phyloP scores from a whole-genome alignment of 2,113 vertebrate genomes.

The Varanus salvator region DNA sequence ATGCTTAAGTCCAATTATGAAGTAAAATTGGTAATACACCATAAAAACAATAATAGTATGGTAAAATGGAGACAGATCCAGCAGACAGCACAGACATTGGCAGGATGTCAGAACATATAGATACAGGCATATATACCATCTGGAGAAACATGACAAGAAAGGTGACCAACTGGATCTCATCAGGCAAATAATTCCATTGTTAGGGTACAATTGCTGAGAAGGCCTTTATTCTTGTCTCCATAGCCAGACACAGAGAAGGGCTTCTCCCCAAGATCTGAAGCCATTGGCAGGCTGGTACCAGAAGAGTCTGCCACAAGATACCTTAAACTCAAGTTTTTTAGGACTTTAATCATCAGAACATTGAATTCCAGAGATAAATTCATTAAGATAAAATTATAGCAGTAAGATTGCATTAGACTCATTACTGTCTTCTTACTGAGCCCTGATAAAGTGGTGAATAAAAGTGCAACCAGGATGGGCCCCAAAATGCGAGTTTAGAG shows the following conservation, averaged over 20 bases:
- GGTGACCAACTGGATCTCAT: not conserved
- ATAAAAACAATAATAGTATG: not conserved
- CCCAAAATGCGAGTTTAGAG: not conserved
- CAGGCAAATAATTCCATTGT: not conserved
- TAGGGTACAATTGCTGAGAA: not conserved
- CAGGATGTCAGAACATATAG: too few relatives aligned
- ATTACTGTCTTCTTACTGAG: not conserved
- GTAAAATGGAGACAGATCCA: not conserved
- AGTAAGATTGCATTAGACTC: not conserved
- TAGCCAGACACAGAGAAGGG: not conserved
- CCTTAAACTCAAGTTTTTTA: not conserved
- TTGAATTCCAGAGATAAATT: not conserved
- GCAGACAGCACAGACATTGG: not conserved
- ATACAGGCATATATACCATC: not conserved
- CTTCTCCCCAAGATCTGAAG: too few relatives aligned
- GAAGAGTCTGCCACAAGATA: too few relatives aligned
- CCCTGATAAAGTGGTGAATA: not conserved
- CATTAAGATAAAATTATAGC: not conserved
- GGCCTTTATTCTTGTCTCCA: not conserved
- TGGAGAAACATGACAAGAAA: not conserved
- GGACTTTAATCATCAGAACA: not conserved
- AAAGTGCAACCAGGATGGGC: not conserved
- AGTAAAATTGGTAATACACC: too few relatives aligned
- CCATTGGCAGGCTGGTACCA: too few relatives aligned
- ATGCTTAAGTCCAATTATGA: too few relatives aligned